Evolutionary conservation across 2,113 vertebrate genomes (phyloP), one percentile per base, ranked within the genome.

Genomic region (Daphoenositta chrysoptera): DNA sequence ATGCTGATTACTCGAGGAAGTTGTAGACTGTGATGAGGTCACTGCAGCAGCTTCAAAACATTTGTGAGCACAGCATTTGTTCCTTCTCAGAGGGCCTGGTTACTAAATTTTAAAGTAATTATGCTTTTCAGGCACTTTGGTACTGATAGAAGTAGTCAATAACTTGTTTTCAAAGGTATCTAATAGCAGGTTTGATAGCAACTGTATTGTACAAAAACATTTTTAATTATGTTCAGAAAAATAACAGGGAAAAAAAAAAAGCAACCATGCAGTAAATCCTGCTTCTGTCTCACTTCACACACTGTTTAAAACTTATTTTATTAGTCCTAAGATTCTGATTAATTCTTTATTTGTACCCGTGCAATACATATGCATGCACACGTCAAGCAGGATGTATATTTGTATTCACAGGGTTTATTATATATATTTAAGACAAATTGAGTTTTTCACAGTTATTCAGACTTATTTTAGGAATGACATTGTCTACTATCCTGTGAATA

Each of bases 1-100:
- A 24, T 4, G 19, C 19, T 4, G 0, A 37, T 71, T 3, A 24
- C 26, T 30, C 3, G 8, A 45, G 11, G 37, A 66, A 37, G n/a
- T 10, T 45, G 13, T 9, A 54, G 51, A 30, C 11, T 40, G 3
- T 3, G 23, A 83, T 39, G 24, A 64, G 10, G 14, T 40, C 27
- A 53, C 24, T 51, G 22, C 17, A 53, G 39, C 22, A 77, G 9
- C 27, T 57, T 57, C 48, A 15, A 15, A 56, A 13, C 14, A 66
- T 51, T 48, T 56, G 16, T 30, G 40, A 47, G 31, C 28, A 68
- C 27, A 87, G 6, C 2, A 72, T 77, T 58, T 69, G 11, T 40
- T 86, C 21, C 24, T 75, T 60, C 65, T 73, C 33, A n/a, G 70
- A 50, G 7, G 40, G 6, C 11, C 7, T 27, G 63, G 10, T 39